Evolutionary conservation across 2,797 vertebrate genomes (phyloP).

Genomic region (Silurus lanzhouensis): DNA sequence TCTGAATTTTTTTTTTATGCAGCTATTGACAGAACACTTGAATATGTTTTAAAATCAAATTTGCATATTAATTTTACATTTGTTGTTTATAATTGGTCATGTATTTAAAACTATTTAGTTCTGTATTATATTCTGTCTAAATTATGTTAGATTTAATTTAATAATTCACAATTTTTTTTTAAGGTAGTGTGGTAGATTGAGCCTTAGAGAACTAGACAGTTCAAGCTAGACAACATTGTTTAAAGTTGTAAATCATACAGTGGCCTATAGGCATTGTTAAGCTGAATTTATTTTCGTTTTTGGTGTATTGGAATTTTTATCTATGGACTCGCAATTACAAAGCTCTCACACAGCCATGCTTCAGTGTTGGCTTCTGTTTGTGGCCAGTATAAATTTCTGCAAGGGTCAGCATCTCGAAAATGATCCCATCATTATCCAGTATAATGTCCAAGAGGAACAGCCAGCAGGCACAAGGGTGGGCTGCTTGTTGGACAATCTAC

Average conservation of each 20-base stretch:
- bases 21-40: not conserved
- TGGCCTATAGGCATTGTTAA: not conserved
- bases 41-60: not conserved
- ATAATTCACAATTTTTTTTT: not conserved
- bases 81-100: not conserved
- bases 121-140: constrained; percentile 14
- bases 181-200: not conserved
- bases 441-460: constrained; percentile 85
- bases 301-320: constrained; percentile 32
- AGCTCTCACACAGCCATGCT: constrained; percentile 65
- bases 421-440: constrained; percentile 68
- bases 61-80: not conserved
- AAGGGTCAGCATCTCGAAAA: constrained; percentile 54
- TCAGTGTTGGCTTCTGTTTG: constrained; percentile 61
- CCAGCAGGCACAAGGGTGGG: constrained; percentile 80
- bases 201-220: not conserved
- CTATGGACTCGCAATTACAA: constrained; percentile 11
- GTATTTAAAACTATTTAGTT: constrained; percentile 8
- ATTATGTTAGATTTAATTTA: not conserved
- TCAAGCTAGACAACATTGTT: not conserved
- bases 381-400: constrained; percentile 54
- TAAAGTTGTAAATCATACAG: not conserved
- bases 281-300: constrained; percentile 17
- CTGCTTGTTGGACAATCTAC: constrained; percentile 78
- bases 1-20: not conserved